phyloP scores from a whole-genome alignment of 2,888 invertebrate species.

The Diogma glabrata region DNA sequence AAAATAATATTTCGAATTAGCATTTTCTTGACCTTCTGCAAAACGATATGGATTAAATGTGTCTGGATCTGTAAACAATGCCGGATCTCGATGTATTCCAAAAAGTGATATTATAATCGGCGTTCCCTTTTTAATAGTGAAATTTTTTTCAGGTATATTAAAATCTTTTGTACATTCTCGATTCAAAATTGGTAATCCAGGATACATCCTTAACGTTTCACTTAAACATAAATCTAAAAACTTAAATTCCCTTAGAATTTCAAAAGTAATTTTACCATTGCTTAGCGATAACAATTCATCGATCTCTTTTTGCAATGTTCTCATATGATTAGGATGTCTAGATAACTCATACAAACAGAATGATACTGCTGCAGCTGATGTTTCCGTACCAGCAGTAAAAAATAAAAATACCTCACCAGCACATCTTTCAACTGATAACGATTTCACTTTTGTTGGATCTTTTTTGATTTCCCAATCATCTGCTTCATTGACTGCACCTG shows the following conservation, averaged over 20 bases:
- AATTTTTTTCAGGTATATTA: slow-evolving; percentile 28
- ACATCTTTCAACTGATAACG: slow-evolving; percentile 31
- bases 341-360: slow-evolving; percentile 36
- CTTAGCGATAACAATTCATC: slow-evolving; percentile 27
- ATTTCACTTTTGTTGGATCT: slow-evolving; percentile 23
- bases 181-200: slow-evolving; percentile 35
- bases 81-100: slow-evolving; percentile 36
- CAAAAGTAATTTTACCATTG: slow-evolving; percentile 31
- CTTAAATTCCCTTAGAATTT: slow-evolving; percentile 34
- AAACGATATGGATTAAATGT: slow-evolving; percentile 38
- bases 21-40: slow-evolving; percentile 24
- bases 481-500: slow-evolving; percentile 27
- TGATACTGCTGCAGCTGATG: slow-evolving; percentile 33
- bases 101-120: slow-evolving; percentile 31
- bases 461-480: slow-evolving; percentile 30
- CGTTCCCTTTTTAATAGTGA: slow-evolving; percentile 31
- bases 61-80: slow-evolving; percentile 34
- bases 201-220: slow-evolving; percentile 37
- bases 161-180: slow-evolving; percentile 32
- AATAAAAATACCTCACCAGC: slow-evolving; percentile 35
- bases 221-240: slow-evolving; percentile 29
- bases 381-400: slow-evolving; percentile 38
- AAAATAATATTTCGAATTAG: slow-evolving; percentile 26
- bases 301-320: slow-evolving; percentile 31
- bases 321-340: slow-evolving; percentile 32